phyloP scores from a whole-genome alignment of 2,113 vertebrate species.

The Acrocephalus kingi region DNA sequence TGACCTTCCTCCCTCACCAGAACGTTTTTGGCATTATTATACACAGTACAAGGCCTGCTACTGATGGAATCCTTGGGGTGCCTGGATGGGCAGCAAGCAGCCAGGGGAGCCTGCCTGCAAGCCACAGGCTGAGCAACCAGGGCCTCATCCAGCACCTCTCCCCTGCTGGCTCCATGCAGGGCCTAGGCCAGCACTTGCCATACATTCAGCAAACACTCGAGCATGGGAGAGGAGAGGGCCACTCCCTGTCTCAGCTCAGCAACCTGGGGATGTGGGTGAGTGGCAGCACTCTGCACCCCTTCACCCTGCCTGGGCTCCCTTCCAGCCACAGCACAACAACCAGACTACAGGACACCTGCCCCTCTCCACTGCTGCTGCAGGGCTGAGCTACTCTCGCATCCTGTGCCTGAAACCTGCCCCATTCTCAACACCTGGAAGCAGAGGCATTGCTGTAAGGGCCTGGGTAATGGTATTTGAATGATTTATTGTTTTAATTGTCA shows the following conservation, averaged over 20 bases:
- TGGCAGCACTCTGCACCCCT: background rate
- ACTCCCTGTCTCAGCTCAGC: too few species aligned
- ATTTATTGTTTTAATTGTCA: background rate
- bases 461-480: background rate
- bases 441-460: background rate
- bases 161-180: accelerated
- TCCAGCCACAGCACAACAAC: background rate
- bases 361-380: accelerated
- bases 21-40: background rate
- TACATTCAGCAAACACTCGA: background rate
- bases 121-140: background rate
- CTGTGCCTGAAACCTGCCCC: accelerated
- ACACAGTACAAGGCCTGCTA: background rate
- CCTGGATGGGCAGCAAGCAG: background rate
- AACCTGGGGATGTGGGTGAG: accelerated
- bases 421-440: background rate
- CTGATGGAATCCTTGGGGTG: background rate
- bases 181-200: background rate
- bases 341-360: background rate
- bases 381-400: accelerated
- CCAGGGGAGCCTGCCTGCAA: background rate
- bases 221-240: background rate
- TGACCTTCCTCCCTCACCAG: background rate
- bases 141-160: background rate
- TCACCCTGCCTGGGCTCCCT: background rate